phyloP scores from a whole-genome alignment of 2,797 vertebrate species.

The Gallinago solitaria region DNA sequence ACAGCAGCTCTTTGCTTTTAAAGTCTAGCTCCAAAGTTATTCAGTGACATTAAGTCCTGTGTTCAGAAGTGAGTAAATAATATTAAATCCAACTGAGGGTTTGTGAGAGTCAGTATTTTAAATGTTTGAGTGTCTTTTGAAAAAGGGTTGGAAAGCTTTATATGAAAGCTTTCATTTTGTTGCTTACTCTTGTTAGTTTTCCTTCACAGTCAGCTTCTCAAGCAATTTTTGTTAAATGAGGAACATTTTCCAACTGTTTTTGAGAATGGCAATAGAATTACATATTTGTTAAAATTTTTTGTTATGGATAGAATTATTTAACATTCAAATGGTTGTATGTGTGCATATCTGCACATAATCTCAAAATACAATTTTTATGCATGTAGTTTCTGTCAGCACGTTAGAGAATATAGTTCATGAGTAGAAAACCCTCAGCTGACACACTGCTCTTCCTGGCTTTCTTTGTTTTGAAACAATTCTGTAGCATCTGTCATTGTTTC shows the following conservation, averaged over 20 bases:
- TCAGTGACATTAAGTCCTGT: accelerated
- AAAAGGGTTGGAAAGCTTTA: background rate
- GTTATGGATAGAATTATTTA: background rate
- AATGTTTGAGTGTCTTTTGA: background rate
- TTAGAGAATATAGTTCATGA: background rate
- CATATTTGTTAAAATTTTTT: background rate
- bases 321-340: background rate
- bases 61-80: background rate
- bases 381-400: background rate
- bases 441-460: conserved; percentile 3
- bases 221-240: background rate
- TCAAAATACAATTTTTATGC: background rate
- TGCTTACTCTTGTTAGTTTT: background rate
- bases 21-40: background rate
- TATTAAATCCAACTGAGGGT: background rate
- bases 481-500: conserved; percentile 70
- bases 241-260: background rate
- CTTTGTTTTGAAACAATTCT: conserved; percentile 47
- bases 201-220: background rate
- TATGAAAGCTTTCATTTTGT: background rate
- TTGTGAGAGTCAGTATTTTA: background rate
- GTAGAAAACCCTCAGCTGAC: background rate
- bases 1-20: background rate
- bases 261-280: background rate
- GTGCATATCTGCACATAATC: background rate